Evolutionary conservation across 2,888 invertebrate species (phyloP), one percentile per base, ranked within the genome.

Genomic region (Diaperis boleti): DNA sequence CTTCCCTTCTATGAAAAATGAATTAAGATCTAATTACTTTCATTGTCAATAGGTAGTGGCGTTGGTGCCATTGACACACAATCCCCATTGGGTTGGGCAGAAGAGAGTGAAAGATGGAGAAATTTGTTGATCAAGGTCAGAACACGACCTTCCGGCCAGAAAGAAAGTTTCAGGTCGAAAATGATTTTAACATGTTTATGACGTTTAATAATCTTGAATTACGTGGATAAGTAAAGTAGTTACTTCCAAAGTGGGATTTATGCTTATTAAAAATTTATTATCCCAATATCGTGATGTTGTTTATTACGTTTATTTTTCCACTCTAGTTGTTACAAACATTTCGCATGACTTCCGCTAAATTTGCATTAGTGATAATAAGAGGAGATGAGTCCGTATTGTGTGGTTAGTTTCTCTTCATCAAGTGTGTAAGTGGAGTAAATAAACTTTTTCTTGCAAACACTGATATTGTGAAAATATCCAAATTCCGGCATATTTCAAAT

Each of bases 91-190:
- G 72, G 74, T 70, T 73, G 70, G 73, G 72, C 68, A 66, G 60
- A 70, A 65, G 73, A 76, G 73, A 76, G 78, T 76, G 79, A 78
- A 77, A 78, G 78, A 78, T 64, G 75, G 76, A 76, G 77, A 79
- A 71, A 70, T 71, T 71, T 57, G 65, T 71, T 69, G 74, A 76
- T 77, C 78, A 79, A 79, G 78, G 78, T 76, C 76, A 76, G 68
- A 62, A 65, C 64, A 64, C 71, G 76, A 78, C 78, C 78, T 78
- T 78, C 74, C 74, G 59, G 44, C 56, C 64, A 66, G 39, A 47
- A 73, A 75, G 74, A 74, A 74, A 75, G 74, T 72, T 49, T 59
- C 64, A 65, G 50, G 57, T 44, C 64, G 64, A 59, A 49, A 35
- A 50, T 55, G 59, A 42, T 61, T 50, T 37, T 37, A 47, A 42